Conservation (phyloP, 2,888 invertebrate species). For the Scrobipalpa costella region DNA sequence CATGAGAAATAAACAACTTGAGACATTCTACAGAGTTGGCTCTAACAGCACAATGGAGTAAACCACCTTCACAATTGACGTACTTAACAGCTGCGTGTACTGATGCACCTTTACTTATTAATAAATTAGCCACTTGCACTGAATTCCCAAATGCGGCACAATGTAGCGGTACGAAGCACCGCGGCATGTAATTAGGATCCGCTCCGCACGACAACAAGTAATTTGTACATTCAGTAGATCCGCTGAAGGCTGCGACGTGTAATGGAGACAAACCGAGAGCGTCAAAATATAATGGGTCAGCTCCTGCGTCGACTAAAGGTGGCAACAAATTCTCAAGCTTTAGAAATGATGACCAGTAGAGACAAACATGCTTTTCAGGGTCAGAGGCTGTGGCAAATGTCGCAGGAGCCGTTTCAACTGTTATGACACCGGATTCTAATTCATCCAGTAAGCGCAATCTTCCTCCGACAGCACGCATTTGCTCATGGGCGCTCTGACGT, state of each 20-base stretch:
- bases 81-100: slow-evolving; percentile 85
- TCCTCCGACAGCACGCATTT: slow-evolving; percentile 86
- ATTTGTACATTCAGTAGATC: slow-evolving; percentile 86
- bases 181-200: slow-evolving; percentile 85
- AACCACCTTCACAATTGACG: slow-evolving; percentile 86
- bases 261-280: slow-evolving; percentile 87
- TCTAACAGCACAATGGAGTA: slow-evolving; percentile 91
- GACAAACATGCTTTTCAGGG: slow-evolving; percentile 85
- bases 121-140: slow-evolving; percentile 88
- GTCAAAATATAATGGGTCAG: slow-evolving; percentile 86
- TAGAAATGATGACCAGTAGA: slow-evolving; percentile 88
- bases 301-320: slow-evolving; percentile 83
- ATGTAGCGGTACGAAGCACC: slow-evolving; percentile 91
- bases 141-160: slow-evolving; percentile 95
- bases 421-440: slow-evolving; percentile 85
- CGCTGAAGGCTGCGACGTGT: slow-evolving; percentile 89
- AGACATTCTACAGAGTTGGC: slow-evolving; percentile 92
- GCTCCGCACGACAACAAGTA: slow-evolving; percentile 85
- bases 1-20: slow-evolving; percentile 86
- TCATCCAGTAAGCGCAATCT: slow-evolving; percentile 86
- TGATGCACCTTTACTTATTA: slow-evolving; percentile 86
- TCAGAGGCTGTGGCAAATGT: slow-evolving; percentile 82
- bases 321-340: slow-evolving; percentile 85
- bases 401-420: slow-evolving; percentile 76
- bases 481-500: slow-evolving; percentile 87